Base-by-base conservation (phyloP, 2,113 vertebrate genomes). In the Pleuronectes platessa region DNA sequence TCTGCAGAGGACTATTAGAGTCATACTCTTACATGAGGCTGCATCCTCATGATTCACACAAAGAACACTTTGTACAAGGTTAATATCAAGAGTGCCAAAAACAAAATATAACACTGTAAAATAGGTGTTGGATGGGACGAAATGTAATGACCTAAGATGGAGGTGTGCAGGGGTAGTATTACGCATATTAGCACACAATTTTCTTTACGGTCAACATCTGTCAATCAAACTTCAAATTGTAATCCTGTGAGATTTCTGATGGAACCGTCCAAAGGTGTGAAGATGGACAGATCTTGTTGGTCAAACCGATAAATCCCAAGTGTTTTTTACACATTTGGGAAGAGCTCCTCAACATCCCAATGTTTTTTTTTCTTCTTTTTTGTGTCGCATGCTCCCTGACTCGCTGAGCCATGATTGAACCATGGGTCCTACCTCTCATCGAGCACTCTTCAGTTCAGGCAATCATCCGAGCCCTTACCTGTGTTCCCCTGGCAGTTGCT, bases 381-480 rank as follows among this genome's bases (percentile, higher is more conserved):
- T 82, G 37, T 74, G 68, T 83, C 69, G 72, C 79, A 70, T 78
- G 54, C 55, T 68, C 71, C 76, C 81, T 64, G 65, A 74, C 61
- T 77, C 82, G 49, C 80, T 71, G 64, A 85, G 65, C 80, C 71
- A 58, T 91, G 91, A 93, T 92, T 90, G 88, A 82, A 83, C 86
- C 83, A 83, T 78, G 84, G 86, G 75, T 82, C 70, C 80, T 69
- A 82, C 76, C 86, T 81, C 88, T 93, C 89, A 92, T 92, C 92
- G 90, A 89, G 81, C 74, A 61, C 91, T 89, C 90, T 93, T 92
- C 90, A 90, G 88, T 82, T 90, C 84, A 90, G 74, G 90, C 92
- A 95, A 94, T 93, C 93, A 93, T 86, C 80, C 69, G 26, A 88
- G 87, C 82, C 89, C 88, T 90, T 92, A 93, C 92, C 90, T 92